Percentiles rank a stretch among this genome's conserved stretches.
Evolutionary conservation across 2,888 invertebrate genomes (phyloP).

Genomic region (Pyrrhosoma nymphula): DNA sequence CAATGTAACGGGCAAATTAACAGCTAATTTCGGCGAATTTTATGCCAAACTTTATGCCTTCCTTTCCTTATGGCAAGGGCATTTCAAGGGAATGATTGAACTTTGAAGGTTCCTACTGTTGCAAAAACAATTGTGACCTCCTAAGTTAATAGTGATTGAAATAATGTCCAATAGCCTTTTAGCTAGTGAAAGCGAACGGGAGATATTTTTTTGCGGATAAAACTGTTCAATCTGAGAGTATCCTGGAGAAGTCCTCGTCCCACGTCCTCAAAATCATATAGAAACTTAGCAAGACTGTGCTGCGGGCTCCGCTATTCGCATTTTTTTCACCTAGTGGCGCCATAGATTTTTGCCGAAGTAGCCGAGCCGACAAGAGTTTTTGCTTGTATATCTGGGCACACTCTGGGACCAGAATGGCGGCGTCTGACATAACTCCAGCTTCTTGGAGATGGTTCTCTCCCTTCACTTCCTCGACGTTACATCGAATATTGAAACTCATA

Average conservation of each 20-base stretch:
- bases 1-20: too few species aligned
- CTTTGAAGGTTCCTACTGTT: too few species aligned
- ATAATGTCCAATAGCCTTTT: neutral
- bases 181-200: neutral
- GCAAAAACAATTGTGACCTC: too few species aligned
- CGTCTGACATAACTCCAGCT: neutral
- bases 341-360: neutral
- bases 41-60: too few species aligned
- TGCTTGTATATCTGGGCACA: neutral
- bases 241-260: neutral
- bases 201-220: neutral
- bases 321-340: neutral
- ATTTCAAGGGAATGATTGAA: too few species aligned
- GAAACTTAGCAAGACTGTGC: neutral
- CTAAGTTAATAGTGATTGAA: too few species aligned
- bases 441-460: neutral
- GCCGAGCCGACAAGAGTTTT: slow-evolving; percentile 15
- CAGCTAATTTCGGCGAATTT: too few species aligned
- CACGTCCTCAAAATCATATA: neutral
- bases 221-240: neutral
- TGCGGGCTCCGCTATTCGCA: neutral
- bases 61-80: too few species aligned
- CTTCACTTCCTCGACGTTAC: neutral
- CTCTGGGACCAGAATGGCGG: neutral
- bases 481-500: slow-evolving; percentile 56